Base-by-base conservation (phyloP, 2,888 invertebrate species). In the Leptinotarsa rubiginosa region DNA sequence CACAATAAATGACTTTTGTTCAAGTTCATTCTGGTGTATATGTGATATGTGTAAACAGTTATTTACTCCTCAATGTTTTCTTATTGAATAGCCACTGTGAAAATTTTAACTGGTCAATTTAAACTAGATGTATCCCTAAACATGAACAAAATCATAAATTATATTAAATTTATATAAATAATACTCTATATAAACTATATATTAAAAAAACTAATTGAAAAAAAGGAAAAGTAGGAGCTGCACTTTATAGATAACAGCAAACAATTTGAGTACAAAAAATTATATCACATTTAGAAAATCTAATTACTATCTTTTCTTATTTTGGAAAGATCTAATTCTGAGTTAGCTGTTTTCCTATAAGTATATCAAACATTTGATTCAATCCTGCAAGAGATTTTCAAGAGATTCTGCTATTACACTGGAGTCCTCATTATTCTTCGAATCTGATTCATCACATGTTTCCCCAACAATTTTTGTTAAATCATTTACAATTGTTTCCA, bases 401-500 rank as follows among this genome's bases (percentile, higher is more conserved):
- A 79, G 72, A 25, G 76, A 74, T 20, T 79, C 75, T 0, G 75
- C 77, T 12, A 77, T 77, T 7, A 65, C 56, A 67, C 65, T 72
- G 12, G 78, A 76, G 10, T 77, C 77, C 22, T 77, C 77, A 59
- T 70, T 50, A 71, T 15, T 16, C 22, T 20, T 54, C 10, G 56
- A 47, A 71, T 25, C 49, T 1, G 69, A 66, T 50, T 67, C 64
- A 12, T 41, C 64, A 56, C 75, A 64, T 16, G 74, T 62, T 31
- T 72, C 75, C 20, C 72, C 72, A 10, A 77, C 77, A 25, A 77
- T 77, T 59, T 68, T 75, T 22, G 77, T 69, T 47, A 78, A 68
- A 73, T 79, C 75, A 47, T 77, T 74, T 18, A 75, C 74, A 22
- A 78, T 71, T n/a, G 77, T 70, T 70, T 77, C 79, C 64, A 75